Evolutionary conservation across 2,113 vertebrate species (phyloP).

Genomic region (Amazona guildingii): DNA sequence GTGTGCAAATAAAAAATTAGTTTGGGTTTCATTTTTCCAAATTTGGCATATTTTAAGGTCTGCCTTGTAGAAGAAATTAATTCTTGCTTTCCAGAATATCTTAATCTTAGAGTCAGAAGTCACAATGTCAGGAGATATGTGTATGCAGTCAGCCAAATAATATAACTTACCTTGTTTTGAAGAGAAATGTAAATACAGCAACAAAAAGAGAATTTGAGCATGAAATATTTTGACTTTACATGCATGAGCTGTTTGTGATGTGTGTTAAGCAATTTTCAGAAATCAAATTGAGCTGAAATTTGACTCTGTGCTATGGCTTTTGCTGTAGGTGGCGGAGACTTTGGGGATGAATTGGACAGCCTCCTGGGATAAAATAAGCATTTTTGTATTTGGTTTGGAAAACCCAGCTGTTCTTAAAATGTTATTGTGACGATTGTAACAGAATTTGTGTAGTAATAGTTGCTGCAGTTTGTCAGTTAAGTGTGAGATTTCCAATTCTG

Average conservation of each 20-base stretch:
- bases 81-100: background rate
- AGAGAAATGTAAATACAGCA: background rate
- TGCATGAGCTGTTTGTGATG: background rate
- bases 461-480: background rate
- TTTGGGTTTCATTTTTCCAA: background rate
- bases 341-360: background rate
- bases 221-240: background rate
- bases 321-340: background rate
- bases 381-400: background rate
- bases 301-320: background rate
- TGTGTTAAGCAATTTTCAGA: background rate
- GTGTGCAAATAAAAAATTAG: background rate
- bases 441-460: background rate
- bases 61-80: background rate
- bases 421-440: background rate
- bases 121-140: background rate
- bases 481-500: background rate
- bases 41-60: background rate
- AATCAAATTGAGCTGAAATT: background rate
- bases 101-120: background rate
- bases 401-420: background rate
- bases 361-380: background rate
- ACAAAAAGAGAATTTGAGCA: background rate
- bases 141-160: background rate
- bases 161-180: background rate